Evolutionary conservation across 2,888 invertebrate genomes (phyloP).

Genomic region (Xanthorhoe spadicearia): DNA sequence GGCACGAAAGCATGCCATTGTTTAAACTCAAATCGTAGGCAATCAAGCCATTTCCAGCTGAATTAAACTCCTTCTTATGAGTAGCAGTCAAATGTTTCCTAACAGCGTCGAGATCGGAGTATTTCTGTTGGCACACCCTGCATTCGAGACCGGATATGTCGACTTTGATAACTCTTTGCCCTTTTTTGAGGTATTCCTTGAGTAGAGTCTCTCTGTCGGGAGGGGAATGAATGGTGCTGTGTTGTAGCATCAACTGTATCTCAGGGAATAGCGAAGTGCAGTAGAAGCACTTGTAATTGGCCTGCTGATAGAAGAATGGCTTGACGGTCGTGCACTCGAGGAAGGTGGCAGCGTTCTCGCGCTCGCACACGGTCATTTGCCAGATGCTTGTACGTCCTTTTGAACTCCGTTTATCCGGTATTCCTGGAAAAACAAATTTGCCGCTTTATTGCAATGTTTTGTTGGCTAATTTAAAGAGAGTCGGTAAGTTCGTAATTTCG

Average conservation of each 20-base stretch:
- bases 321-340: slow-evolving; percentile 71
- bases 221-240: slow-evolving; percentile 37
- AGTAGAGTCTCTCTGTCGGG: slow-evolving; percentile 66
- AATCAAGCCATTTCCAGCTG: slow-evolving; percentile 75
- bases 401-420: slow-evolving; percentile 25
- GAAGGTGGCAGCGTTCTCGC: slow-evolving; percentile 76
- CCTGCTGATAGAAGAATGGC: slow-evolving; percentile 78
- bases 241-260: slow-evolving; percentile 58
- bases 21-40: slow-evolving; percentile 67
- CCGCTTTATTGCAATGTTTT: slow-evolving; percentile 37
- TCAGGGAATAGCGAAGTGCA: slow-evolving; percentile 76
- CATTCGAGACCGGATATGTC: slow-evolving; percentile 75
- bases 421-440: slow-evolving; percentile 51
- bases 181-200: slow-evolving; percentile 72
- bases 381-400: slow-evolving; percentile 65
- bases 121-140: slow-evolving; percentile 70
- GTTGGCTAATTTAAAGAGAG: background rate
- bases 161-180: slow-evolving; percentile 76
- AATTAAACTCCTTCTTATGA: slow-evolving; percentile 76
- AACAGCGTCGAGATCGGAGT: slow-evolving; percentile 70
- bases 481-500: too few relatives aligned
- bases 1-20: slow-evolving; percentile 69
- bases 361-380: slow-evolving; percentile 79
- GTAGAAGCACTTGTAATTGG: slow-evolving; percentile 79
- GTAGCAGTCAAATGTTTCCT: slow-evolving; percentile 61